Conservation (phyloP, 2,797 vertebrate genomes). For the Arnoldichthys spilopterus region DNA sequence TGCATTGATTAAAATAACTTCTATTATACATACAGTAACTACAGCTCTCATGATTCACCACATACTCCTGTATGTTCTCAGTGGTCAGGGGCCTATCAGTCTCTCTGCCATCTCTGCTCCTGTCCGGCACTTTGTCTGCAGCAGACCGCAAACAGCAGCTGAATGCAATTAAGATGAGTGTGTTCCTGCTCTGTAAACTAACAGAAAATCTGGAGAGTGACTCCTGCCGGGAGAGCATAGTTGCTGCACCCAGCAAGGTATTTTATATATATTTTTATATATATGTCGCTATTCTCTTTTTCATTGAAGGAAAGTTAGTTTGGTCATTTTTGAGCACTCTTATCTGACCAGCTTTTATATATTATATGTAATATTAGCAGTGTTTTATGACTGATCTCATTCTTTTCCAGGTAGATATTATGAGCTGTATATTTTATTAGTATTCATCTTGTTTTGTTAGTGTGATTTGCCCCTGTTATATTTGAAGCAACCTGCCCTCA, state of each 20-base stretch:
- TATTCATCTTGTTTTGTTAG: too few species aligned
- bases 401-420: too few species aligned
- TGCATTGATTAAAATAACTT: not conserved
- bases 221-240: slow-evolving; percentile 73
- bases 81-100: slow-evolving; percentile 84
- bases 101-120: slow-evolving; percentile 81
- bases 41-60: not conserved
- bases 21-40: not conserved
- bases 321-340: not conserved
- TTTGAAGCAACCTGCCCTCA: not conserved
- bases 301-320: too few species aligned
- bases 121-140: slow-evolving; percentile 69
- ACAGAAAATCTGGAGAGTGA: slow-evolving; percentile 86
- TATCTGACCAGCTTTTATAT: not conserved
- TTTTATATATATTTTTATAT: too few species aligned
- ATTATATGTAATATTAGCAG: not conserved
- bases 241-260: slow-evolving; percentile 80
- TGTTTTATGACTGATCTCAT: too few species aligned
- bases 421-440: too few species aligned
- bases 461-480: not conserved
- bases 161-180: slow-evolving; percentile 93
- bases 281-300: too few species aligned
- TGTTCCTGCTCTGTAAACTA: slow-evolving; percentile 88
- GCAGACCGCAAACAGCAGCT: slow-evolving; percentile 83
- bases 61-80: slow-evolving; percentile 61